These are phyloP conservation scores for Bufo gargarizans DNA, from an alignment of 2,113 vertebrate species.

Conservation along the genomic window DNA sequence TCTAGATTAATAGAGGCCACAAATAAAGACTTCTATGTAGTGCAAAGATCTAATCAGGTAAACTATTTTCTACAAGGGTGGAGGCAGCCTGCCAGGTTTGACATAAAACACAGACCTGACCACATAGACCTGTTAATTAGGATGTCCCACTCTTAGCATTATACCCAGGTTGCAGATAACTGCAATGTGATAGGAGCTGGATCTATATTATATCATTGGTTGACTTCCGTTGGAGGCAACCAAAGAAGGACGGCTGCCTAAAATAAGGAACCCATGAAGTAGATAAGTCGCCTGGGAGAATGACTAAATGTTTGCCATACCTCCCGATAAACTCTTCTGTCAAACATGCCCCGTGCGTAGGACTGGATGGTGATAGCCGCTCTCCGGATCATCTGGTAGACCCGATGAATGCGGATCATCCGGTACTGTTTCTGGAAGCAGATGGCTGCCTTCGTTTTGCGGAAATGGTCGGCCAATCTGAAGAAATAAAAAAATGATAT, in stretches of 20 bases:
- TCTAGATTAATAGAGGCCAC: not conserved
- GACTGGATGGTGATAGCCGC: slow-evolving; percentile 86
- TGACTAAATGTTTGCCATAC: slow-evolving; percentile 66
- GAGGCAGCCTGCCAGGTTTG: too few species aligned
- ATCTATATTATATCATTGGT: too few species aligned
- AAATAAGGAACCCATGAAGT: not conserved
- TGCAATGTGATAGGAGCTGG: not conserved
- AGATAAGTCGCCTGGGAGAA: not conserved
- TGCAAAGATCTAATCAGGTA: not conserved
- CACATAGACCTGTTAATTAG: too few species aligned
- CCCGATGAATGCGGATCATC: slow-evolving; percentile 77
- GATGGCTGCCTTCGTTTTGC: slow-evolving; percentile 78
- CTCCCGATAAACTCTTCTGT: slow-evolving; percentile 81
- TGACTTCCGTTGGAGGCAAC: too few species aligned
- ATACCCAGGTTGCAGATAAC: too few species aligned
- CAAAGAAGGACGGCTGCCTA: not conserved
- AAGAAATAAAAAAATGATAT: not conserved
- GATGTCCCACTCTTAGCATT: too few species aligned
- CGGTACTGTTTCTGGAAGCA: slow-evolving; percentile 88
- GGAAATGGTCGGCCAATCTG: slow-evolving; percentile 80
- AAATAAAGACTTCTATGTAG: not conserved
- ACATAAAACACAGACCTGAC: too few species aligned
- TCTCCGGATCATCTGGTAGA: slow-evolving; percentile 69
- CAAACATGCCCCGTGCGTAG: slow-evolving; percentile 83
- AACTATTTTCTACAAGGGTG: too few species aligned